phyloP scores from a whole-genome alignment of 2,113 vertebrate genomes.

The Dunckerocampus dactyliophorus region DNA sequence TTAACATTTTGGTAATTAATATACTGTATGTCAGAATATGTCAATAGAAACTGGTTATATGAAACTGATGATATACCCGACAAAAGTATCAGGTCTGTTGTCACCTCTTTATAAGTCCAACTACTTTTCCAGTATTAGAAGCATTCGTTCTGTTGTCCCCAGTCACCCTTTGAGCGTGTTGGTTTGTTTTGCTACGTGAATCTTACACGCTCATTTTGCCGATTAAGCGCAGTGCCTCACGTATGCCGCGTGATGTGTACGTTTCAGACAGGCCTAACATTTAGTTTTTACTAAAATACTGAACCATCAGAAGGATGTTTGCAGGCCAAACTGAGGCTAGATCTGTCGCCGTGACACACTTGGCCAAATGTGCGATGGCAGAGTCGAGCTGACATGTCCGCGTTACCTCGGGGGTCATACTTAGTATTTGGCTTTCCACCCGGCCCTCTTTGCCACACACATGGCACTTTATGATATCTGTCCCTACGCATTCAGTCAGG shows the following conservation, averaged over 20 bases:
- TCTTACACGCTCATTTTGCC: constrained; percentile 6
- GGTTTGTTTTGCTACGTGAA: constrained; percentile 5
- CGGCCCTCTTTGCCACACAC: constrained; percentile 50
- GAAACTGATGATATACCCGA: no score
- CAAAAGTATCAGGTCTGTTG: no score
- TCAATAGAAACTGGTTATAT: neutral
- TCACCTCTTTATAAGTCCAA: neutral
- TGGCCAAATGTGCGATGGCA: constrained; percentile 53
- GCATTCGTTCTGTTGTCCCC: neutral
- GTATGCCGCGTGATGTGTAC: constrained; percentile 5
- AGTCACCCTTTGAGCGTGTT: neutral
- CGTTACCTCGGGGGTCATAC: constrained; percentile 55
- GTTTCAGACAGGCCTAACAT: constrained; percentile 43
- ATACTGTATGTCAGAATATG: neutral
- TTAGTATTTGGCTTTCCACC: constrained; percentile 67
- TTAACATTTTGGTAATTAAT: neutral
- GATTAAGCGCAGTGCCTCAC: constrained; percentile 10
- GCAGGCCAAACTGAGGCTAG: constrained; percentile 49
- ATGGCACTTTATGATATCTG: constrained; percentile 66
- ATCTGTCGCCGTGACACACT: constrained; percentile 58
- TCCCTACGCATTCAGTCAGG: constrained; percentile 65
- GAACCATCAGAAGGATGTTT: constrained; percentile 36
- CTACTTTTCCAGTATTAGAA: neutral
- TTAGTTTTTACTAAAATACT: constrained; percentile 50
- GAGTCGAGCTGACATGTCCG: constrained; percentile 65